Evolutionary conservation across 1,140 invertebrate species (phyloP), one percentile per base, ranked within the genome.

Genomic region (Pristionchus pacificus): DNA sequence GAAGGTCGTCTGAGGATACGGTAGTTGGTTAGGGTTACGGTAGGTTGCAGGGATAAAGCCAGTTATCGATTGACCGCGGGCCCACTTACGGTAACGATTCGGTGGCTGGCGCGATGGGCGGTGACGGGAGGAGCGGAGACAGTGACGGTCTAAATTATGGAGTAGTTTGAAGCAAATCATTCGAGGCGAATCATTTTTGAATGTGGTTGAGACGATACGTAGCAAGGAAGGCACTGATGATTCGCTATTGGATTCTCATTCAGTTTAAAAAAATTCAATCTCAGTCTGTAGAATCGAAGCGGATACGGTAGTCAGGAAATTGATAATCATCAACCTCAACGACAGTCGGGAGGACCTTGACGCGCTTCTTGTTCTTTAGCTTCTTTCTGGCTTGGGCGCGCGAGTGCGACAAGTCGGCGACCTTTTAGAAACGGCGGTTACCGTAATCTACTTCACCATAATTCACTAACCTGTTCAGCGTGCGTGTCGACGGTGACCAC

Each of bases 401-500:
- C n/a, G n/a, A n/a, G n/a, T n/a, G n/a, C n/a, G n/a, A n/a, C n/a
- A n/a, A n/a, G n/a, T n/a, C n/a, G 38, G 38, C 6, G 38, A 10
- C 38, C 6, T 19, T 49, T 49, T 49, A 49, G 19, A 10, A 6
- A 49, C 6, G 6, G 38, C 38, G 19, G 38, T 49, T 49, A 49
- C 19, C 38, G 19, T 49, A 6, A 49, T 49, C 19, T 6, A 49
- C 38, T 49, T 6, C 6, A 49, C 19, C 38, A 49, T 49, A 49
- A 49, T 6, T 49, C 38, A 19, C 6, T 49, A 19, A 10, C 38
- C 19, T 2, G 27, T 30, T 15, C 30, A 62, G 28, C 61, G 29
- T 15, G 59, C 30, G 28, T 49, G 1, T 38, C 27, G 61, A 64
- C 31, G 3, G 60, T 49, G 31, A 55, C 60, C 60, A 30, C 69